Conservation (phyloP, 2,113 vertebrate species). For the Lepus timidus region DNA sequence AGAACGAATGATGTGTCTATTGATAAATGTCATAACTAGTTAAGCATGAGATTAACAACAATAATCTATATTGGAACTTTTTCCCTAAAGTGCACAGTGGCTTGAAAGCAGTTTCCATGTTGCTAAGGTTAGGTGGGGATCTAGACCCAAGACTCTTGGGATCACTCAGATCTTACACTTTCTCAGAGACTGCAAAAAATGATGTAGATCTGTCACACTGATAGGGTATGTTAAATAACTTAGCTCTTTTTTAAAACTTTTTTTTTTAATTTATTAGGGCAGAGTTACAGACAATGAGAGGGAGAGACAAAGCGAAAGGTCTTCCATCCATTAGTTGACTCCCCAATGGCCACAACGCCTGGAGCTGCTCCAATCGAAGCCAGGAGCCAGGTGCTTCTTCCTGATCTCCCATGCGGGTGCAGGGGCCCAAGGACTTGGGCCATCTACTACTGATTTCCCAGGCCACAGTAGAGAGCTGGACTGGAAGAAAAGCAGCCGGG, state of each 20-base stretch:
- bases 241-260: background rate
- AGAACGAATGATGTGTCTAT: background rate
- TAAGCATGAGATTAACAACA: background rate
- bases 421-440: too few species aligned
- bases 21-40: background rate
- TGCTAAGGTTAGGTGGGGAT: background rate
- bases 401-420: too few species aligned
- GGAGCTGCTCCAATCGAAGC: too few species aligned
- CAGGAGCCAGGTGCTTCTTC: too few species aligned
- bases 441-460: too few species aligned
- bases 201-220: background rate
- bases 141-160: background rate
- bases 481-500: too few species aligned
- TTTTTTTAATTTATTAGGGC: too few species aligned
- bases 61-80: background rate
- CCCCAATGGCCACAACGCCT: too few species aligned
- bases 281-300: too few species aligned
- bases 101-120: slow-evolving; percentile 3
- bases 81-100: background rate
- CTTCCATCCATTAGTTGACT: too few species aligned
- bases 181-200: background rate
- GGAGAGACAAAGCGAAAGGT: too few species aligned
- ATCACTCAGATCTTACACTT: background rate
- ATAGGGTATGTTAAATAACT: background rate
- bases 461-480: too few species aligned